Evolutionary conservation across 2,888 invertebrate species (phyloP), one percentile per base, ranked within the genome.

Genomic region (Protodeltote pygarga): DNA sequence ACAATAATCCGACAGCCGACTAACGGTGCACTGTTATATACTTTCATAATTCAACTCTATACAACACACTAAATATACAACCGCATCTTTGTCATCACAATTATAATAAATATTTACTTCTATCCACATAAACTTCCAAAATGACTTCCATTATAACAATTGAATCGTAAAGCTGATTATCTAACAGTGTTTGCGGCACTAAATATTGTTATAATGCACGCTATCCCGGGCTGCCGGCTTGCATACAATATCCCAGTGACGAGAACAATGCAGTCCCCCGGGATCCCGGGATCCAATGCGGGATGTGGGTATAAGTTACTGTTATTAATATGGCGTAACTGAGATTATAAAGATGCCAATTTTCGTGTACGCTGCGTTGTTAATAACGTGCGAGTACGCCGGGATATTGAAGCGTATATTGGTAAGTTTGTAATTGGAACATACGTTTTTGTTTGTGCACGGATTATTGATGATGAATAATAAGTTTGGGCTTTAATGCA

Each of bases 221-320:
- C 48, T 29, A 39, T 51, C 42, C 60, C 49, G 39, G 53, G 32
- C 53, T 45, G 55, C 49, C 41, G 53, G 32, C 53, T 45, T 68
- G 65, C 60, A 64, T 58, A 57, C 65, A 65, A 66, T 66, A 66
- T 65, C 48, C 50, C 48, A 51, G 40, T 54, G 51, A 61, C 39
- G 53, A 54, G 66, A 65, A 75, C 74, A 75, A 74, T 69, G 66
- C 70, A 59, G 58, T 71, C 78, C 76, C 75, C 51, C 52, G 76
- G 70, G 79, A 70, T 50, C 47, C 53, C 35, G 45, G 55, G n/a
- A n/a, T n/a, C n/a, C 54, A 69, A 62, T 50, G 57, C 54, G 51
- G 52, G 50, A 48, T 46, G 49, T 54, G 46, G 58, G 49, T 67
- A 62, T 65, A 60, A 65, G 53, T 71, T 73, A 73, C 59, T 49